Conservation (phyloP, 1,140 invertebrate genomes). For the Archegozetes longisetosus region DNA sequence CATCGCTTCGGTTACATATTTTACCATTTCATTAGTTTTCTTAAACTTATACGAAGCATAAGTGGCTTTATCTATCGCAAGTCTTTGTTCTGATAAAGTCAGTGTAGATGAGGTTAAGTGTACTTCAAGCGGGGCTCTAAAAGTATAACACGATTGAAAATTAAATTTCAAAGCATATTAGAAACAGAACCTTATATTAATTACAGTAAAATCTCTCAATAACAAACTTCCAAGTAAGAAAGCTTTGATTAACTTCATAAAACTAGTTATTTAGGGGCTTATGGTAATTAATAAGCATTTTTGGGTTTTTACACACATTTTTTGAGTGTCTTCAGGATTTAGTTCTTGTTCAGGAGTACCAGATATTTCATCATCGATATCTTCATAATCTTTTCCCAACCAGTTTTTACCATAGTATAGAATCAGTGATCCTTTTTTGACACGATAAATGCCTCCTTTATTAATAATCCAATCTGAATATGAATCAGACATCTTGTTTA, state of each 20-base stretch:
- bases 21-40: conserved; percentile 1
- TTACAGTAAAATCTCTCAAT: too few relatives aligned
- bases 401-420: conserved; percentile 13
- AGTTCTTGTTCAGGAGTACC: conserved; percentile 11
- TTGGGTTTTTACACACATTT: too few relatives aligned
- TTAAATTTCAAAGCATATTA: too few relatives aligned
- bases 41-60: conserved; percentile 12
- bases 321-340: conserved; percentile 2
- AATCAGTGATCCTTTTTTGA: conserved; percentile 6
- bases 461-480: conserved; percentile 14
- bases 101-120: conserved; percentile 4
- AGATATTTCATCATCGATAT: conserved; percentile 6
- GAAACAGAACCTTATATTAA: too few relatives aligned
- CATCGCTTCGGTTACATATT: conserved; percentile 8
- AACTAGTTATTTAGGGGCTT: too few relatives aligned
- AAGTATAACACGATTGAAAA: neutral
- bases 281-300: too few relatives aligned
- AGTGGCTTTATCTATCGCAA: conserved; percentile 6
- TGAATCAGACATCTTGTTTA: conserved; percentile 10
- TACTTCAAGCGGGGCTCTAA: conserved; percentile 8
- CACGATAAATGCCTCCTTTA: conserved; percentile 7
- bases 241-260: too few relatives aligned
- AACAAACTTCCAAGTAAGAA: too few relatives aligned
- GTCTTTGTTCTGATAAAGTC: conserved; percentile 5
- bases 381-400: conserved; percentile 7